Base-by-base conservation (phyloP, 2,888 invertebrate species). In the Meiosimyza decipiens region DNA sequence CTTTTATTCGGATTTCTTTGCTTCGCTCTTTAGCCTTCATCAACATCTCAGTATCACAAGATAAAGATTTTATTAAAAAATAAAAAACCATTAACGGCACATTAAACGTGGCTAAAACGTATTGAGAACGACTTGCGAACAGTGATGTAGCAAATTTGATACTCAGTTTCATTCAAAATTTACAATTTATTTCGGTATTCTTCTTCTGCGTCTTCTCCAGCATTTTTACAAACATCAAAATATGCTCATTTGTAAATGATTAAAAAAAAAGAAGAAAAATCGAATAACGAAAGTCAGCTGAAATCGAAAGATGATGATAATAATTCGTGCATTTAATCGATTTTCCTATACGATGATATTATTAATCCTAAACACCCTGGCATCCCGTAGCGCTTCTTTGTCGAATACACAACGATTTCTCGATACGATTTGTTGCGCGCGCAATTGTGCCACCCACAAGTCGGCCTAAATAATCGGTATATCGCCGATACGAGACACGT, bases 301-400 rank as follows among this genome's bases (percentile, higher is more conserved):
- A 51, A 50, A 50, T 62, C 59, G n/a, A 22, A 12, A 18, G 18
- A 50, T 57, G 47, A 57, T 40, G 40, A 40, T 40, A 40, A 40
- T 52, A 60, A 65, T 60, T 73, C 72, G 78, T 80, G 81, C 81
- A 81, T 82, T 83, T 84, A 83, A 84, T 84, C 83, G 84, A 82
- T 83, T 83, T 81, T 80, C 73, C 72, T 75, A 75, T 76, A 70
- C 76, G 74, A 74, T 76, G 77, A 74, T 68, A 71, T 72, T 60
- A 64, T 72, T 74, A 40, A 71, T 76, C 75, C 76, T 73, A 77
- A 77, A 78, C 74, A 76, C 72, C 60, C 65, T 74, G 78, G 73
- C 70, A 65, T 75, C 79, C 73, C 78, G 79, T 77, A 77, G 79
- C 51, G 77, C 47, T 18, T 49, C 63, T 22, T 40, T 47, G 62